Conservation (phyloP, 2,113 vertebrate species). For the Lepidothrix coronata region DNA sequence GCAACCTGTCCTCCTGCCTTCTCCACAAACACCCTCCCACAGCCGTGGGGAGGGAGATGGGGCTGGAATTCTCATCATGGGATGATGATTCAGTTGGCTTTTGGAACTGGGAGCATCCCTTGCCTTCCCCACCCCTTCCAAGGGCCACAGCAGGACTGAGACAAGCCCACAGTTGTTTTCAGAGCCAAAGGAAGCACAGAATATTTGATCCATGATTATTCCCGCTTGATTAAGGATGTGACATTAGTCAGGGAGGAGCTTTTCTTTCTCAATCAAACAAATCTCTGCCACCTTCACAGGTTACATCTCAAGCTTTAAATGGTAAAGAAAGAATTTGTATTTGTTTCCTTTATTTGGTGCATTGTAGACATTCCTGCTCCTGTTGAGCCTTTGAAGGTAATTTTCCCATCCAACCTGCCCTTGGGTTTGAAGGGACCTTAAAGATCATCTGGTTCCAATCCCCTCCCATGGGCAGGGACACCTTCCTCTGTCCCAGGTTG, state of each 20-base stretch:
- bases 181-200: background rate
- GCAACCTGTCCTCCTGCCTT: background rate
- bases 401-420: too few species aligned
- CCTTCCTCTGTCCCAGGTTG: too few species aligned
- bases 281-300: background rate
- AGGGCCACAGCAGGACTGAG: background rate
- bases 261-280: background rate
- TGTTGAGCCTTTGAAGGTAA: background rate
- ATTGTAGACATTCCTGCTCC: background rate
- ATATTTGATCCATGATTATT: background rate
- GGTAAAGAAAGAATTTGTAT: background rate
- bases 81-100: too few species aligned
- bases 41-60: rapidly evolving
- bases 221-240: background rate
- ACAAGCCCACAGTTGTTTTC: background rate
- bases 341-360: background rate
- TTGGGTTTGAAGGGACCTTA: too few species aligned
- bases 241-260: background rate
- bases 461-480: too few species aligned
- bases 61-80: background rate
- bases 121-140: background rate
- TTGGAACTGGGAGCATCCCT: background rate
- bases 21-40: background rate
- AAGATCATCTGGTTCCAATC: too few species aligned
- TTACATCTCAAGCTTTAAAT: background rate